phyloP scores from a whole-genome alignment of 2,888 invertebrate genomes.

The Eupelmus urozonus region DNA sequence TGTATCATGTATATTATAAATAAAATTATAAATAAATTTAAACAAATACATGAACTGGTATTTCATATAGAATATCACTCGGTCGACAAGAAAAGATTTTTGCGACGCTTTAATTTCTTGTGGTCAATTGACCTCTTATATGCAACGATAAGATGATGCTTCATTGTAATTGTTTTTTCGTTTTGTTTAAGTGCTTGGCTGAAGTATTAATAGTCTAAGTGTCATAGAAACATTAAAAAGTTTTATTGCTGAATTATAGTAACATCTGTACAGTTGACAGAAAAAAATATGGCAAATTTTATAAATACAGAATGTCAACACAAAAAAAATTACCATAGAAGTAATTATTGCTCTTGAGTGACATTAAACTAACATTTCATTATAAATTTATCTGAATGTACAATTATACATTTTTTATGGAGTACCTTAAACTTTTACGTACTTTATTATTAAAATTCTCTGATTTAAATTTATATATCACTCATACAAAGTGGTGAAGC shows the following conservation, averaged over 20 bases:
- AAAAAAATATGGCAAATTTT: not conserved
- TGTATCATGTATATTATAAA: no score
- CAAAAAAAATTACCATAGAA: slow-evolving; percentile 1
- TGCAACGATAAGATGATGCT: slow-evolving; percentile 32
- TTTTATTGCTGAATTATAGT: slow-evolving; percentile 18
- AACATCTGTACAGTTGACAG: not conserved
- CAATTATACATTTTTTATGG: not conserved
- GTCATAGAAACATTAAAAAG: slow-evolving; percentile 26
- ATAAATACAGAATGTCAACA: not conserved
- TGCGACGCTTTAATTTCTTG: not conserved
- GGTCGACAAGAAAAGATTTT: not conserved
- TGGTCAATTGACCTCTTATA: slow-evolving; percentile 7
- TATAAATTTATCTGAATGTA: not conserved
- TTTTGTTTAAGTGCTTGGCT: not conserved
- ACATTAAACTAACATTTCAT: not conserved
- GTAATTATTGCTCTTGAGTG: not conserved
- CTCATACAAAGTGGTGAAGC: not conserved
- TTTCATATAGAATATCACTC: slow-evolving; percentile 8
- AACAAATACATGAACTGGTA: not conserved
- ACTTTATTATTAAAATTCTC: not conserved
- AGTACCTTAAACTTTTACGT: not conserved
- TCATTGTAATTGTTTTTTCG: slow-evolving; percentile 3
- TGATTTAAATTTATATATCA: slow-evolving; percentile 15
- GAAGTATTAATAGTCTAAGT: slow-evolving; percentile 2
- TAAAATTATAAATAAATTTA: not conserved